Conservation (phyloP, 1,140 invertebrate species). For the Chironomus tepperi region DNA sequence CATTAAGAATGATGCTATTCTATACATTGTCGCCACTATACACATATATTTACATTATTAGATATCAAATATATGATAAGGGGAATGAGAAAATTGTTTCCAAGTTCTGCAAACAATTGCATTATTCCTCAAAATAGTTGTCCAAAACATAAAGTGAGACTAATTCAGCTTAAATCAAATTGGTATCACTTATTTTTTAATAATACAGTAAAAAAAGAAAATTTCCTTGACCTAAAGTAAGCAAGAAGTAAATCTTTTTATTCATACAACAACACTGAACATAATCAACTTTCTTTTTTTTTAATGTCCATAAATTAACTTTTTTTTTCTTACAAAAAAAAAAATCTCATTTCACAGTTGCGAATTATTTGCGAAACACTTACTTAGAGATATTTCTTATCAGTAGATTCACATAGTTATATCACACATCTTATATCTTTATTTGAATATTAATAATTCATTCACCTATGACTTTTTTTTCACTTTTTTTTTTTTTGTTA, state of each 20-base stretch:
- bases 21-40: too few species aligned
- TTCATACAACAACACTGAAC: background rate
- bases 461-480: background rate
- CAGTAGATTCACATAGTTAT: background rate
- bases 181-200: too few species aligned
- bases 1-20: too few species aligned
- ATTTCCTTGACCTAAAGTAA: background rate
- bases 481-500: background rate
- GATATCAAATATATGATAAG: too few species aligned
- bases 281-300: slow-evolving; percentile 4
- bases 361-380: background rate
- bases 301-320: background rate
- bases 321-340: background rate
- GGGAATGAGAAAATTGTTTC: too few species aligned
- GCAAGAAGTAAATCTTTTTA: background rate
- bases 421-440: background rate
- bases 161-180: too few species aligned
- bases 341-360: background rate
- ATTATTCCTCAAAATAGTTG: too few species aligned
- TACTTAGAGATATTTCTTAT: background rate
- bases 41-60: too few species aligned
- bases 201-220: background rate
- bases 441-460: slow-evolving; percentile 1
- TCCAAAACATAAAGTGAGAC: too few species aligned
- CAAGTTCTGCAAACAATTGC: too few species aligned